These are phyloP conservation scores for Macroteleia sp. DNA, from an alignment of 2,888 invertebrate species.

Conservation along the genomic window DNA sequence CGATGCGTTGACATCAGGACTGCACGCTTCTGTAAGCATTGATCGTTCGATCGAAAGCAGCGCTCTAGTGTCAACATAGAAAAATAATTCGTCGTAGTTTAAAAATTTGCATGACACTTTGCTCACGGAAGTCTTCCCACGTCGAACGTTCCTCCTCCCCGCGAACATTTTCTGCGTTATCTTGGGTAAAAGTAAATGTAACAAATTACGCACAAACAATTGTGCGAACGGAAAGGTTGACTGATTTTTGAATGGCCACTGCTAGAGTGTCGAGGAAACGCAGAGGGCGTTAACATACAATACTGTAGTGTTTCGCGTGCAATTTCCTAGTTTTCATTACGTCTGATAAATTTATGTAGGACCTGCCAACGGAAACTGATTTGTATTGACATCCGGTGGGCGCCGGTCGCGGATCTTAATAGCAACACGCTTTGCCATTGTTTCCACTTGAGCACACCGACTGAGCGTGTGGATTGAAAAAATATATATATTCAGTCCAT, in stretches of 20 bases:
- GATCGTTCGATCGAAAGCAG: constrained; percentile 2
- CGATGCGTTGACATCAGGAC: not conserved
- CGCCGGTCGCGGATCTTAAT: constrained; percentile 47
- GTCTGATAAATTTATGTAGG: constrained; percentile 65
- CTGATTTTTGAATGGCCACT: constrained; percentile 60
- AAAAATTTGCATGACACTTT: constrained; percentile 30
- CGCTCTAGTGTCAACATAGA: not conserved
- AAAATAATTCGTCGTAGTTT: constrained; percentile 5
- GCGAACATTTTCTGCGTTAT: constrained; percentile 29
- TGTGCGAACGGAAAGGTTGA: constrained; percentile 59
- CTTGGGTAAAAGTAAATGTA: constrained; percentile 56
- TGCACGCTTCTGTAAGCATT: not conserved
- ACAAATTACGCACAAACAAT: constrained; percentile 59
- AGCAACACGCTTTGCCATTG: constrained; percentile 43
- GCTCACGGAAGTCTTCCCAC: constrained; percentile 23
- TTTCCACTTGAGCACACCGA: constrained; percentile 50
- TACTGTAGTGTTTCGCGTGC: constrained; percentile 64
- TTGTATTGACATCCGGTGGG: constrained; percentile 65
- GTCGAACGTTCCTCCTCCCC: constrained; percentile 5
- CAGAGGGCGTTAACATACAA: constrained; percentile 66
- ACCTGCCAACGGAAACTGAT: constrained; percentile 63
- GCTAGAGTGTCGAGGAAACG: constrained; percentile 43
- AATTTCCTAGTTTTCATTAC: constrained; percentile 67
- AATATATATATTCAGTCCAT: constrained; percentile 3
- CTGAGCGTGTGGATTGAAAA: constrained; percentile 29